Evolutionary conservation across 2,113 vertebrate genomes (phyloP).

Genomic region (Labeo catla): DNA sequence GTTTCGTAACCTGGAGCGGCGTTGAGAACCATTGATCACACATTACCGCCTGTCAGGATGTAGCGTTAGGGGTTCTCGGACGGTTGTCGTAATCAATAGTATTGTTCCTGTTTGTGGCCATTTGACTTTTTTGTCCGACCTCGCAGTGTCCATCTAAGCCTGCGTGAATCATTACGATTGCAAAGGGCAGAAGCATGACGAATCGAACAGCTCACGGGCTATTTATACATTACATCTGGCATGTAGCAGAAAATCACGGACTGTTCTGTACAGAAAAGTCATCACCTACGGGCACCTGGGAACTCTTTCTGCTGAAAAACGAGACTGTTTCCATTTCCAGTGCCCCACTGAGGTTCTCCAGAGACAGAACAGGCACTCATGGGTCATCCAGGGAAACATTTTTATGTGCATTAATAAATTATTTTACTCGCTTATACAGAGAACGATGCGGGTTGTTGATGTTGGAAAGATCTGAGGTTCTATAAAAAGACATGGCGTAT

Average conservation of each 20-base stretch:
- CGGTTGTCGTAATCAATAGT: background rate
- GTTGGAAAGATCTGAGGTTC: background rate
- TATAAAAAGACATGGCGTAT: background rate
- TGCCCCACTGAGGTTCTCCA: background rate
- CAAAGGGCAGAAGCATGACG: conserved; percentile 4
- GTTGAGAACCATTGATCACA: conserved; percentile 17
- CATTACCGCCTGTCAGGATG: conserved; percentile 4
- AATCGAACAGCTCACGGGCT: background rate
- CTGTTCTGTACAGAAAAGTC: background rate
- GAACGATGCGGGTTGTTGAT: background rate
- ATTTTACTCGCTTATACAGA: background rate
- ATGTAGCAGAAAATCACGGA: conserved; percentile 10
- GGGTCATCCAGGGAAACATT: background rate
- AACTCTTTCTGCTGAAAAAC: background rate
- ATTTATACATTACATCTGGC: conserved; percentile 19
- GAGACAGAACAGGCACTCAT: background rate
- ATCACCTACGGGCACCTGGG: background rate
- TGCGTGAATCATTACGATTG: background rate
- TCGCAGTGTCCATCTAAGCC: conserved; percentile 14
- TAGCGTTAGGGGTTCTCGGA: conserved; percentile 20
- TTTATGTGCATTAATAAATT: conserved; percentile 1
- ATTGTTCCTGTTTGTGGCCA: conserved; percentile 24
- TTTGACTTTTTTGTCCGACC: conserved; percentile 19
- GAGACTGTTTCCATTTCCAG: background rate
- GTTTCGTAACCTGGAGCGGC: conserved; percentile 12